phyloP scores from a whole-genome alignment of 2,888 invertebrate species.

The Eristalis arbustorum region DNA sequence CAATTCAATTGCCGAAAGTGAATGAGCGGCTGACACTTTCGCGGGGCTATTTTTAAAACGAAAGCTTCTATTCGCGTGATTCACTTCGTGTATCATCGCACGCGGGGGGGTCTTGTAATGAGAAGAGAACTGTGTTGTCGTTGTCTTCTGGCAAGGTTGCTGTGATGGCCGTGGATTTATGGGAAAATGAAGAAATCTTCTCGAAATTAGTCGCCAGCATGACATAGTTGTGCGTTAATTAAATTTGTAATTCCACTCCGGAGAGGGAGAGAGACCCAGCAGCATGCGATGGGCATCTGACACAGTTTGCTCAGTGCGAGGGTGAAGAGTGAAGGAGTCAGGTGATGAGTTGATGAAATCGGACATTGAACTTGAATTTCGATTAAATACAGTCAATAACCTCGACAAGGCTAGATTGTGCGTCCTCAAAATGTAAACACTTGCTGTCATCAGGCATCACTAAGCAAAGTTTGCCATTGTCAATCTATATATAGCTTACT shows the following conservation, averaged over 20 bases:
- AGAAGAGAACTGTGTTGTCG: background rate
- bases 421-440: too few relatives aligned
- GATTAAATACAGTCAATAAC: background rate
- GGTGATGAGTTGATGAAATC: background rate
- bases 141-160: background rate
- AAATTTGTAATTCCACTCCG: background rate
- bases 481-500: too few relatives aligned
- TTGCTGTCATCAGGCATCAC: too few relatives aligned
- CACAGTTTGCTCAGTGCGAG: background rate
- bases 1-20: conserved; percentile 46
- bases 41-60: conserved; percentile 52
- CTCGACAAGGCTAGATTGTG: background rate
- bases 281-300: background rate
- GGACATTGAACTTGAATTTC: background rate
- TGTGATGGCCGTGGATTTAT: background rate
- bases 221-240: background rate
- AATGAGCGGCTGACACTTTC: conserved; percentile 52
- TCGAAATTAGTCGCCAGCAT: background rate
- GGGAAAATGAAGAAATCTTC: background rate
- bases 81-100: conserved; percentile 22
- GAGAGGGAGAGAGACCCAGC: background rate
- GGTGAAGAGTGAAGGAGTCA: background rate
- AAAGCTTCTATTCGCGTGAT: conserved; percentile 60
- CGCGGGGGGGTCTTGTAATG: background rate
- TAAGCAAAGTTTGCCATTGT: too few relatives aligned